Conservation (phyloP, 2,113 vertebrate genomes). For the Isurus oxyrinchus region DNA sequence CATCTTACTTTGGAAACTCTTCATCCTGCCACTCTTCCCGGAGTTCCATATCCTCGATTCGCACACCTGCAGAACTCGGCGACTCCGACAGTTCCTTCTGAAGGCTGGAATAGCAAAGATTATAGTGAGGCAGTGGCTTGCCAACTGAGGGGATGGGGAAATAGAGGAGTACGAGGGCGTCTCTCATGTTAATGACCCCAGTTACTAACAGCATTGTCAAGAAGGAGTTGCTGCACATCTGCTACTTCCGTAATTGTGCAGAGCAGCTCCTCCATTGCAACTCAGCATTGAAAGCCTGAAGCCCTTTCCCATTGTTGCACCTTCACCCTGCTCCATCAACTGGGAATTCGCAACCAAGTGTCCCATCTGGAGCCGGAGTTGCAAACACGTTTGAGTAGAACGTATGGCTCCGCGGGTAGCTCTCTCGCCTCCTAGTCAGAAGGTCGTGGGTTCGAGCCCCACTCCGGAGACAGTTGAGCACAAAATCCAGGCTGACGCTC, state of each 20-base stretch:
- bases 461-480: background rate
- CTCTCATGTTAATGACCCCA: background rate
- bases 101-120: background rate
- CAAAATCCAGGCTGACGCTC: background rate
- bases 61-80: background rate
- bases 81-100: background rate
- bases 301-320: background rate
- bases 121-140: background rate
- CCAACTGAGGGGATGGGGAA: background rate
- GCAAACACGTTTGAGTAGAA: background rate
- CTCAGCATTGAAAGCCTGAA: too few relatives aligned
- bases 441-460: background rate
- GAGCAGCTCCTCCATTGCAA: too few relatives aligned
- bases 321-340: background rate
- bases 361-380: background rate
- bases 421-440: background rate
- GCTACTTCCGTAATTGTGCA: background rate
- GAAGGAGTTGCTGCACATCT: background rate
- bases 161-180: background rate
- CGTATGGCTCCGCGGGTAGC: background rate
- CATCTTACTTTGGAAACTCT: slow-evolving; percentile 15
- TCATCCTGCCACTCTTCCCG: slow-evolving; percentile 31
- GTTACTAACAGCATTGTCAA: background rate
- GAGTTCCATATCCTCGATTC: slow-evolving; percentile 27
- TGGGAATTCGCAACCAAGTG: background rate